These are phyloP conservation scores for Steinernema carpocapsae DNA, from an alignment of 2,888 invertebrate species.

Conservation along the genomic window DNA sequence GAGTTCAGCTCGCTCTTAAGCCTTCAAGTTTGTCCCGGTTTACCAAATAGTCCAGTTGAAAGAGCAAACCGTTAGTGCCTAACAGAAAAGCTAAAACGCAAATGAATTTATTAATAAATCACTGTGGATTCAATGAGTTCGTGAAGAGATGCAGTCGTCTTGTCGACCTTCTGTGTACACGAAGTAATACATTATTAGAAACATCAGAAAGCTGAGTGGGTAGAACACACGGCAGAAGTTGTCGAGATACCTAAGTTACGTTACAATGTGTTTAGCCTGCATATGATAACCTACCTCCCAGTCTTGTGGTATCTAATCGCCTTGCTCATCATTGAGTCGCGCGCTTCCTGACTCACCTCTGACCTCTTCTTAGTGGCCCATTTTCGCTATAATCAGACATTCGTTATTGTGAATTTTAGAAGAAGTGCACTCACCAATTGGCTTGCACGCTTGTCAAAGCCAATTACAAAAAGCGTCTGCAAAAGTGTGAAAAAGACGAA, in stretches of 20 bases:
- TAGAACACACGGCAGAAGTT: conserved; percentile 67
- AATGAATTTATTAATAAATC: conserved; percentile 7
- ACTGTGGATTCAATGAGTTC: conserved; percentile 4
- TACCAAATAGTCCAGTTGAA: no score
- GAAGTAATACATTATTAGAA: conserved; percentile 68
- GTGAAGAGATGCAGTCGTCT: conserved; percentile 50
- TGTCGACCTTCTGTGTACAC: conserved; percentile 68
- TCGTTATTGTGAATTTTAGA: not conserved
- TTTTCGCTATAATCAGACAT: conserved; percentile 52
- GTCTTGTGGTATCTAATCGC: conserved; percentile 67
- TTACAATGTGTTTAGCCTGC: no score
- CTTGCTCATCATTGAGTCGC: conserved; percentile 59
- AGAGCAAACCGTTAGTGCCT: no score
- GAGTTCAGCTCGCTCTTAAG: no score
- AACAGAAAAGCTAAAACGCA: no score
- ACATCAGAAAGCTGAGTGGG: conserved; percentile 65
- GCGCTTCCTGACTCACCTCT: conserved; percentile 64
- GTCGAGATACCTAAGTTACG: conserved; percentile 63
- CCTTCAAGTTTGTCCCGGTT: no score
- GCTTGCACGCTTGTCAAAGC: conserved; percentile 67
- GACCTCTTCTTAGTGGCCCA: conserved; percentile 63
- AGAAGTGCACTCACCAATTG: conserved; percentile 53
- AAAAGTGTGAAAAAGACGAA: conserved; percentile 68
- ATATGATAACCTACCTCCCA: no score
- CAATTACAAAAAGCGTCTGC: conserved; percentile 68